Base-by-base conservation (phyloP, 2,113 vertebrate genomes). In the Rhynchopsitta pachyrhyncha region DNA sequence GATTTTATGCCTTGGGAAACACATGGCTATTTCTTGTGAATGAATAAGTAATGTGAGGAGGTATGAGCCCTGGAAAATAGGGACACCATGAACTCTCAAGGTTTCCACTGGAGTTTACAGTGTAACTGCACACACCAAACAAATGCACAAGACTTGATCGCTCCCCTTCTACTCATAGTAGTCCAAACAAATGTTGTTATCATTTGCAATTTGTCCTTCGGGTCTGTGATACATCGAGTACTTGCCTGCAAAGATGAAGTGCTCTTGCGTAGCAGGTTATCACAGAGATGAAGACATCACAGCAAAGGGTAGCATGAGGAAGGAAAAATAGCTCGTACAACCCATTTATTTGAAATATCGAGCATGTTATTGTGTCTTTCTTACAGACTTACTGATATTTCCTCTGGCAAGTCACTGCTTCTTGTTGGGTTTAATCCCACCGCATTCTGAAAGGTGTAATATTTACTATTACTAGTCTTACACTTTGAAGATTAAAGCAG, bases 191-290 rank as follows among this genome's bases (percentile, higher is more conserved):
- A 23, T 22, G n/a, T 8, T 42, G 22, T 23, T 82, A 37, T 12
- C 16, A 19, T 35, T 3, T 76, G 75, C 82, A 82, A 20, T 11
- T 73, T 50, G 22, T 31, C 63, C 86, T 62, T 73, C 68, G 17
- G 1, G 3, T 33, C 27, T 80, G 29, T 46, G 27, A 29, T 29
- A 59, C 0, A 0, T 67, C 19, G 41, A 11, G 19, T n/a, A 10
- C 17, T 42, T 67, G 15, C 41, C 63, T 81, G 31, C 63, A 63
- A 53, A 93, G 27, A 57, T 8, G n/a, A 85, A 88, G 29, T 0
- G 1, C 49, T 80, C 44, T 28, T 24, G 7, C 0, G 1, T 7
- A 76, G 53, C 7, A 59, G 68, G 41, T 37, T 27, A 49, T 49
- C 57, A 25, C 4, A 22, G 37, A 67, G 69, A 46, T 17, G 29